Evolutionary conservation across 2,797 vertebrate species (phyloP), one percentile per base, ranked within the genome.

Genomic region (Rhadinocentrus ornatus): DNA sequence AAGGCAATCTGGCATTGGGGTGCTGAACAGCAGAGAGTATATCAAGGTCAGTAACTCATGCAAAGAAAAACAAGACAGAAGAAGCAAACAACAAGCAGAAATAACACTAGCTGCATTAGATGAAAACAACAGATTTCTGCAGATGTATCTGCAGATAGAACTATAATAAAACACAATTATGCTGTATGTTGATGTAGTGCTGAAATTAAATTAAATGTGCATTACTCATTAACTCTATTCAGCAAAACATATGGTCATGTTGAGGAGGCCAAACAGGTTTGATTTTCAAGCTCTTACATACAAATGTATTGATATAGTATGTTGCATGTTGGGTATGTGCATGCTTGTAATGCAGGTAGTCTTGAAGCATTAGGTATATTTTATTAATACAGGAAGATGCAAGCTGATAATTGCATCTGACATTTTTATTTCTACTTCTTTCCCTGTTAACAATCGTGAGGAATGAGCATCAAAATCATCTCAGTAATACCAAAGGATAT

Each of bases 331-430:
- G 15, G 6, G 22, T 39, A 29, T 44, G 16, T 20, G 5, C 16
- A 44, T 44, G 41, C 13, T 44, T 44, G 41, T 13, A 44, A 13
- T 44, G 16, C 48, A 37, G 69, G 16, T 26, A 70, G 34, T 16
- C 63, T 66, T 44, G 27, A 67, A 75, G 55, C 59, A 62, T 37
- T 65, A 7, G 26, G 16, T 15, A 11, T 34, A 41, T 15, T 57
- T 54, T 54, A 66, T 55, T 5, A 31, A 31, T 31, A 31, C 31
- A n/a, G 6, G 22, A 56, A 41, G 32, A 1, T 37, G 26, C 15
- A 46, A 11, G 39, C 9, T 20, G 22, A 9, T 7, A 8, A 54
- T 20, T 10, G 15, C 2, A 34, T 44, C 31, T 27, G 3, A 6
- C n/a, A 44, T 71, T 20, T 27, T 4, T 22, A 15, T 27, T 44